Conservation (phyloP, 2,797 vertebrate species). For the Xerus rutilus region DNA sequence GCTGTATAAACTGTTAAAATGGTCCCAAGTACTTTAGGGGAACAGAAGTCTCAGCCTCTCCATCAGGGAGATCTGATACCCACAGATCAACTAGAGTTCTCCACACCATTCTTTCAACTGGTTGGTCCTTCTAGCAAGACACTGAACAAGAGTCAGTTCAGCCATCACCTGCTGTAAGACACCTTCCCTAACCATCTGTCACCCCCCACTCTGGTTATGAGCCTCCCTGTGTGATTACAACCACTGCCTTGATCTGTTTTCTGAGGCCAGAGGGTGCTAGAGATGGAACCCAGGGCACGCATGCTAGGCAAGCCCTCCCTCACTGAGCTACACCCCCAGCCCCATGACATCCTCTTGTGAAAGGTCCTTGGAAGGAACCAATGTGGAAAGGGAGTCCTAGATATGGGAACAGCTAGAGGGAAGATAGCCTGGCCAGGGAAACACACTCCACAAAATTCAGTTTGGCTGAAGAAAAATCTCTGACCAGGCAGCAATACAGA, state of each 20-base stretch:
- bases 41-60: neutral
- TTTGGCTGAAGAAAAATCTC: neutral
- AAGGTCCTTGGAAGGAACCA: neutral
- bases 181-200: neutral
- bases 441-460: neutral
- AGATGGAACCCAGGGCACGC: neutral
- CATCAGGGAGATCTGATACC: neutral
- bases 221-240: neutral
- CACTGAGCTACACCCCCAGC: neutral
- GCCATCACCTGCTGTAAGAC: neutral
- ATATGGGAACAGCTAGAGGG: neutral
- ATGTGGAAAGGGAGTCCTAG: neutral
- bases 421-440: too few species aligned
- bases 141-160: neutral
- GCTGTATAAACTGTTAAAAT: neutral
- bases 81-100: accelerated
- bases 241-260: neutral
- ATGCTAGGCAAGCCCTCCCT: neutral
- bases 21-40: accelerated
- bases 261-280: too few species aligned
- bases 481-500: neutral
- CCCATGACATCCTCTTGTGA: neutral
- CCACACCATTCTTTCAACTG: too few species aligned
- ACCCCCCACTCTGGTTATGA: neutral
- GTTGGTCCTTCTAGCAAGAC: neutral